phyloP scores from a whole-genome alignment of 2,888 invertebrate species.

The Xestia rhomboidea region DNA sequence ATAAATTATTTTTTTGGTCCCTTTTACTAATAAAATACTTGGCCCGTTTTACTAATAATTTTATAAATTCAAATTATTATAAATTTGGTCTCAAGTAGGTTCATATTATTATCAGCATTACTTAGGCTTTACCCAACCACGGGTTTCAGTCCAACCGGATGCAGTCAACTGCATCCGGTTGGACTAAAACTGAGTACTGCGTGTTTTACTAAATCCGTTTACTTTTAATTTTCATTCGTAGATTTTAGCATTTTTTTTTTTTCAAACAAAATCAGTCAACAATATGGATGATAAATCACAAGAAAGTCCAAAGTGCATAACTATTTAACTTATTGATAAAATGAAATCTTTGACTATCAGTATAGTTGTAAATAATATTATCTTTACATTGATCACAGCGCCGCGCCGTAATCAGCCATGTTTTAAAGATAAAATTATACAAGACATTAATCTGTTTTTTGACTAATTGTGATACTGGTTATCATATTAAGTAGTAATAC shows the following conservation, averaged over 20 bases:
- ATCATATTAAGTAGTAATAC: constrained; percentile 1
- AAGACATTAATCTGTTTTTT: constrained; percentile 55
- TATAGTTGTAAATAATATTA: constrained; percentile 46
- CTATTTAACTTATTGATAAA: constrained; percentile 37
- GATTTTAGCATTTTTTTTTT: neutral
- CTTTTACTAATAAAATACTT: neutral
- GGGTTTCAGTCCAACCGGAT: neutral
- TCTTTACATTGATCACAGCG: constrained; percentile 46
- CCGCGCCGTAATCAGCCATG: constrained; percentile 39
- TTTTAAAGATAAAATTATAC: constrained; percentile 50
- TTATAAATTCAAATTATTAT: neutral
- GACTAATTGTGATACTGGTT: constrained; percentile 5
- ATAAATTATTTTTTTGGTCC: too few relatives aligned
- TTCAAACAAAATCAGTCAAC: too few relatives aligned
- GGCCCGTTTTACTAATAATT: neutral
- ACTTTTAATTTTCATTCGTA: neutral
- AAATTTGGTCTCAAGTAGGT: neutral
- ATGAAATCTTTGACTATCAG: constrained; percentile 49
- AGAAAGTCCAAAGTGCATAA: constrained; percentile 41
- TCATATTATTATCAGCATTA: neutral
- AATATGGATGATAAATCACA: constrained; percentile 24
- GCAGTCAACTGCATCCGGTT: too few relatives aligned
- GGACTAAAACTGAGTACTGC: too few relatives aligned
- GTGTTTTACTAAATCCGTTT: neutral
- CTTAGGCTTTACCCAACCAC: neutral